Base-by-base conservation (phyloP, 1,140 invertebrate genomes). In the Calliphora vicina region DNA sequence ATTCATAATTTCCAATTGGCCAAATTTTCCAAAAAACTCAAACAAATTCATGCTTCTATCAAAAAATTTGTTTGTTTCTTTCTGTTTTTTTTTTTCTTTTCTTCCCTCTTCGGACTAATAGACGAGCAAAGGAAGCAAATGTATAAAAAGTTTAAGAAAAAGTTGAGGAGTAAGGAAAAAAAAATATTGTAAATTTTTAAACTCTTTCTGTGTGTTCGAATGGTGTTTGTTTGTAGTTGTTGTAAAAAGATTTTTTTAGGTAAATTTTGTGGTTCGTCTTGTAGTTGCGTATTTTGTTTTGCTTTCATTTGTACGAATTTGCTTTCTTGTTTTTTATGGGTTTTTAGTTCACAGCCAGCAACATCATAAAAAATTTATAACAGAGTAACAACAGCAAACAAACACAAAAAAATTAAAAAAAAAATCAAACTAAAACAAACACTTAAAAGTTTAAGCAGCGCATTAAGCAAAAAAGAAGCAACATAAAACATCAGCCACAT, bases 381-480 rank as follows among this genome's bases (percentile, higher is more conserved):
- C 6, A 35, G 5, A 35, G 35, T 35, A 9, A 74, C n/a, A 74
- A 74, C 26, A 50, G 45, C 12, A 50, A n/a, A 50, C 17, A n/a
- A 45, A 4, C 4, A 45, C 10, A 45, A 50, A 4, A 50, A 50
- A 50, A n/a, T 17, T 1, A 42, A 74, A 74, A 45, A 50, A 4
- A 50, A 50, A 50, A n/a, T 17, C 1, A 42, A 74, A 74, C 27
- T 35, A 74, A 35, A 74, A 73, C 71, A 74, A 71, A 74, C 72
- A 74, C 72, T 74, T 74, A 74, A 74, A 74, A 74, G 26, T 74
- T 74, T 74, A 74, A 74, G 72, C 72, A 74, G 72, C 72, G 71
- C 71, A 73, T 73, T 73, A 73, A 73, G 25, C 8, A 25, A n/a
- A n/a, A 13, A 27, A 73, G 17, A 10, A 4, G 26, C 57, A 61